Evolutionary conservation across 2,888 invertebrate species (phyloP).

Genomic region (Diplazon laetatorius): DNA sequence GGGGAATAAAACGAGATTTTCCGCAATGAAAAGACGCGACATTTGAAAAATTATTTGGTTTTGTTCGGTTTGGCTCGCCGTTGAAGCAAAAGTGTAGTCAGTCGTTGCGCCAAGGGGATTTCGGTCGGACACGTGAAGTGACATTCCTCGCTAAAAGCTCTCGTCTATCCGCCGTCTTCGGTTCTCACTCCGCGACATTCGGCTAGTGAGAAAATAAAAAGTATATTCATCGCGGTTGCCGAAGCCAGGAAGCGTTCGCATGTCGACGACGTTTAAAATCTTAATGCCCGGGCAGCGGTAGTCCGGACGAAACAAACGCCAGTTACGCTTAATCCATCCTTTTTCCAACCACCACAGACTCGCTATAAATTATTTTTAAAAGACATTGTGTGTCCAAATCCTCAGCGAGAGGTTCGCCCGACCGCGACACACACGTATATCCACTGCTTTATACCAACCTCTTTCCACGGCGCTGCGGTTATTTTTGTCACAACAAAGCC

Average conservation of each 20-base stretch:
- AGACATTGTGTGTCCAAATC: constrained; percentile 68
- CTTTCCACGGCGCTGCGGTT: constrained; percentile 45
- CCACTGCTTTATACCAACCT: constrained; percentile 29
- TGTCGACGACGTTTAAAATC: constrained; percentile 63
- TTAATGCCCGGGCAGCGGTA: constrained; percentile 55
- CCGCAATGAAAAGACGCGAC: constrained; percentile 34
- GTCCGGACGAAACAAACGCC: constrained; percentile 52
- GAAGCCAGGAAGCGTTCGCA: constrained; percentile 52
- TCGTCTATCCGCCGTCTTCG: constrained; percentile 33
- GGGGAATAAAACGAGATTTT: constrained; percentile 20
- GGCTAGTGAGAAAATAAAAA: constrained; percentile 54
- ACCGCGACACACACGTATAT: constrained; percentile 32
- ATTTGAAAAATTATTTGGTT: constrained; percentile 47
- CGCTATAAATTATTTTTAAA: constrained; percentile 71
- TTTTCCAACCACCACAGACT: constrained; percentile 52
- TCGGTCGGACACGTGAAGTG: constrained; percentile 57
- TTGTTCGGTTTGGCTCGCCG: constrained; percentile 40
- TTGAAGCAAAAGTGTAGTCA: constrained; percentile 52
- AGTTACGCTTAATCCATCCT: constrained; percentile 65
- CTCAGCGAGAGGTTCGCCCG: constrained; percentile 42
- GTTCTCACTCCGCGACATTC: constrained; percentile 51
- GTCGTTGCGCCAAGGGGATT: constrained; percentile 50
- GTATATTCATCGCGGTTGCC: constrained; percentile 43
- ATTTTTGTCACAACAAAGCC: constrained; percentile 69
- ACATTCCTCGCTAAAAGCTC: constrained; percentile 68